Evolutionary conservation across 2,888 invertebrate genomes (phyloP), one percentile per base, ranked within the genome.

Genomic region (Mesorhabditis spiculigera): DNA sequence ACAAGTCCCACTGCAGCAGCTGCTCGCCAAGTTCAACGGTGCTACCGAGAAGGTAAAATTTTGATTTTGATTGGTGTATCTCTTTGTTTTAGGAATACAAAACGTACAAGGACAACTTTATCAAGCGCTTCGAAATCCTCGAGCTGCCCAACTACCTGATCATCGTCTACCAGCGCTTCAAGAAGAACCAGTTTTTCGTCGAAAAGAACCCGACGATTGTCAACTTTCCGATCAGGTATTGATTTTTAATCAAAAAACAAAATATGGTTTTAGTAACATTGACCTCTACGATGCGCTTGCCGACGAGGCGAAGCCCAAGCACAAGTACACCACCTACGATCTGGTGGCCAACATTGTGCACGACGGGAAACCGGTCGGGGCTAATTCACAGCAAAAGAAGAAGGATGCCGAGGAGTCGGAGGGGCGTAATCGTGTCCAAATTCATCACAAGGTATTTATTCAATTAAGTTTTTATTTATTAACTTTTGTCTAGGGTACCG

Each of bases 131-230:
- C 87, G 94, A 96, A 88, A 92, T 99, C 68, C 94, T 93, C 0
- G 90, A 91, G 81, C 88, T 99, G 75, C 85, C 86, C n/a, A 81
- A 83, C 28, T 85, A 80, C 68, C 71, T 84, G 8, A 96, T 99
- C 83, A 88, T 98, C 69, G 96, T 95, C 84, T 94, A 97, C 76
- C 96, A 97, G 89, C 90, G 98, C 75, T 99, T 99, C 87, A 96
- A 95, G 0, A 98, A 95, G 88, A 99, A 98, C 86, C 95, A 95
- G 5, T 99, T 97, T 88, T 98, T 95, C 85, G 90, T 95, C 28
- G 98, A 99, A 87, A 99, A 99, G 88, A 99, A 99, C 89, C 96
- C 96, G 1, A 99, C 98, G 0, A 99, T 99, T 85, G 97, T 99
- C 4, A 99, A 99, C 87, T 99, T 99, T 87, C 98, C 98, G 4